Evolutionary conservation across 2,797 vertebrate species (phyloP).

Genomic region (Oryzias dopingdopingensis): DNA sequence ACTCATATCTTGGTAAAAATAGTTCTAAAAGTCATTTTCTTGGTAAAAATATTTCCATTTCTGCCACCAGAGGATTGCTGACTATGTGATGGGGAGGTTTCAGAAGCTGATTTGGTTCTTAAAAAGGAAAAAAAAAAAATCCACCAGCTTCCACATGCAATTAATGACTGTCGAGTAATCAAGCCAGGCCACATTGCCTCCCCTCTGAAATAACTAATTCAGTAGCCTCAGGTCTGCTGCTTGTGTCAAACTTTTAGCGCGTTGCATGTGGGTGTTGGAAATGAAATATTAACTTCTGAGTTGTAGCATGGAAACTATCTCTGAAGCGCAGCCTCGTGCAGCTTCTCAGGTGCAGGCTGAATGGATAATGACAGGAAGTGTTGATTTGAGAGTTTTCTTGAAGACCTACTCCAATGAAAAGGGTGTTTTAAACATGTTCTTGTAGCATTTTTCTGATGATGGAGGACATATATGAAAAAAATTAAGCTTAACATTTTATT

Average conservation of each 20-base stretch:
- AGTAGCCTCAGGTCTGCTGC: slow-evolving; percentile 66
- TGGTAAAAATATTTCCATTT: slow-evolving; percentile 10
- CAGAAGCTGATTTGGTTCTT: slow-evolving; percentile 51
- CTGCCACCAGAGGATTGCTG: slow-evolving; percentile 23
- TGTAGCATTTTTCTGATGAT: too few relatives aligned
- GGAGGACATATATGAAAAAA: too few relatives aligned
- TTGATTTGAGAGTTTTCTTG: slow-evolving; percentile 26
- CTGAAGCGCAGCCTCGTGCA: slow-evolving; percentile 65
- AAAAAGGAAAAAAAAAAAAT: slow-evolving; percentile 29
- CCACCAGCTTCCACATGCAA: slow-evolving; percentile 52
- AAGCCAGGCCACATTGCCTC: slow-evolving; percentile 67
- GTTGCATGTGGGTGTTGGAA: slow-evolving; percentile 69
- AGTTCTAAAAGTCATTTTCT: not conserved
- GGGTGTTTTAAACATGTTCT: too few relatives aligned
- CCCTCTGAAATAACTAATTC: slow-evolving; percentile 67
- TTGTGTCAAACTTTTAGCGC: slow-evolving; percentile 69
- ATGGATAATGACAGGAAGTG: slow-evolving; percentile 41
- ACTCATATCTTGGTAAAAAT: slow-evolving; percentile 11
- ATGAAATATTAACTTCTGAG: slow-evolving; percentile 77
- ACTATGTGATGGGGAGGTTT: slow-evolving; percentile 48
- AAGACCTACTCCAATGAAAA: too few relatives aligned
- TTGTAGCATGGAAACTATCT: slow-evolving; percentile 72
- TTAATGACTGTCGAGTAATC: slow-evolving; percentile 75
- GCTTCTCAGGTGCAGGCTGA: slow-evolving; percentile 51
- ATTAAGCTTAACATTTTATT: too few relatives aligned